These are phyloP conservation scores for Mustela erminea DNA, from an alignment of 2,797 vertebrate species.

Conservation along the genomic window DNA sequence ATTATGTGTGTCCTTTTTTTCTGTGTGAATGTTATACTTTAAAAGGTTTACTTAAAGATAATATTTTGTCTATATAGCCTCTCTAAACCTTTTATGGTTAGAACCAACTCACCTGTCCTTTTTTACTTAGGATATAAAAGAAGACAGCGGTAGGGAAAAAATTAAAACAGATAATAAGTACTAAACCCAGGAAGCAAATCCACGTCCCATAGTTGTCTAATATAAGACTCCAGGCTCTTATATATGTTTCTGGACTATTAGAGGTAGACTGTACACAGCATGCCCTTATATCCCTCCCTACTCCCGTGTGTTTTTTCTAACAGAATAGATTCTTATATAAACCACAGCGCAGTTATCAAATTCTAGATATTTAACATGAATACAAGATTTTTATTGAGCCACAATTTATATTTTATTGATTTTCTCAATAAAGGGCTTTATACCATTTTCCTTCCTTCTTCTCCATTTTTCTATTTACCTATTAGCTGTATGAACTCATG, in stretches of 20 bases:
- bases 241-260: background rate
- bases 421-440: background rate
- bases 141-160: background rate
- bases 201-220: background rate
- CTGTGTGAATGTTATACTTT: background rate
- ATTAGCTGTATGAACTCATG: background rate
- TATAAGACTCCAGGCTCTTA: background rate
- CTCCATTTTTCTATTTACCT: background rate
- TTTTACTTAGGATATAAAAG: slow-evolving; percentile 1
- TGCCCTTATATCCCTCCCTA: background rate
- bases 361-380: slow-evolving; percentile 18
- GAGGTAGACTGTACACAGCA: background rate
- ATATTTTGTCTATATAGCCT: background rate
- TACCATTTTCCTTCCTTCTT: background rate
- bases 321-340: background rate
- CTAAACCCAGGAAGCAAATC: slow-evolving; percentile 19
- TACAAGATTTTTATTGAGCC: background rate
- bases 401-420: background rate
- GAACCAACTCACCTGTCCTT: background rate
- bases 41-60: background rate
- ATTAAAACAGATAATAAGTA: background rate
- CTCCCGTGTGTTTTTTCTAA: background rate
- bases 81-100: background rate
- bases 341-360: background rate
- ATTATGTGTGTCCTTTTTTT: background rate